phyloP scores from a whole-genome alignment of 1,140 invertebrate genomes.

The Schlechtendalia chinensis region DNA sequence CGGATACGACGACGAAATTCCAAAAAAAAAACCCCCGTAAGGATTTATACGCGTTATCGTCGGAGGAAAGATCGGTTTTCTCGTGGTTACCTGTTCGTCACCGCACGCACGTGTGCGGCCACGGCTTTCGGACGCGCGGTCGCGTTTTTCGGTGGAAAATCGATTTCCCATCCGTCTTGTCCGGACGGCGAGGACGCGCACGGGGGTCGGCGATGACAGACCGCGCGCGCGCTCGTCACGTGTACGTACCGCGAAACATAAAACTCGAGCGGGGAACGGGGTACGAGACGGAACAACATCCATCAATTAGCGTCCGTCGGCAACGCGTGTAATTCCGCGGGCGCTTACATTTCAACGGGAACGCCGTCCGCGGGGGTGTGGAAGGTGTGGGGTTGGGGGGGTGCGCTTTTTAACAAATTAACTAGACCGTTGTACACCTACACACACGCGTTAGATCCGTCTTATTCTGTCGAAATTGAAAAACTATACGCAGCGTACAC shows the following conservation, averaged over 20 bases:
- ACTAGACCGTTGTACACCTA: neutral
- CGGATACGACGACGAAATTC: too few relatives aligned
- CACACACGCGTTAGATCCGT: neutral
- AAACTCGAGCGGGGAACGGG: neutral
- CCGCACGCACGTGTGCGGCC: neutral
- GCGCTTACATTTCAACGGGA: conserved; percentile 21
- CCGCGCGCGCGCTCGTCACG: neutral
- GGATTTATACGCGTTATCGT: conserved; percentile 12
- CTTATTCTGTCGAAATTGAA: conserved; percentile 46
- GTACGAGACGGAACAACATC: too few relatives aligned
- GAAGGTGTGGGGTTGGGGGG: too few relatives aligned
- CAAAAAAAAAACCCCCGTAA: too few relatives aligned
- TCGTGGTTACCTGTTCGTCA: conserved; percentile 22
- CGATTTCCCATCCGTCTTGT: conserved; percentile 34
- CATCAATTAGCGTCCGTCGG: conserved; percentile 37
- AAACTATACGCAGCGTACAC: neutral
- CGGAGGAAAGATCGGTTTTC: neutral
- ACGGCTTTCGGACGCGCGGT: neutral
- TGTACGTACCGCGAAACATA: neutral
- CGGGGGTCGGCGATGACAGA: neutral
- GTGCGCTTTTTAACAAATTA: conserved; percentile 48
- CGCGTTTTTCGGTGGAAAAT: conserved; percentile 36
- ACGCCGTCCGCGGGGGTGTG: neutral
- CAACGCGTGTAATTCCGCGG: conserved; percentile 11
- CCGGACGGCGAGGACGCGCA: neutral